Evolutionary conservation across 2,113 vertebrate species (phyloP).

Genomic region (Onychorhynchus coronatus): DNA sequence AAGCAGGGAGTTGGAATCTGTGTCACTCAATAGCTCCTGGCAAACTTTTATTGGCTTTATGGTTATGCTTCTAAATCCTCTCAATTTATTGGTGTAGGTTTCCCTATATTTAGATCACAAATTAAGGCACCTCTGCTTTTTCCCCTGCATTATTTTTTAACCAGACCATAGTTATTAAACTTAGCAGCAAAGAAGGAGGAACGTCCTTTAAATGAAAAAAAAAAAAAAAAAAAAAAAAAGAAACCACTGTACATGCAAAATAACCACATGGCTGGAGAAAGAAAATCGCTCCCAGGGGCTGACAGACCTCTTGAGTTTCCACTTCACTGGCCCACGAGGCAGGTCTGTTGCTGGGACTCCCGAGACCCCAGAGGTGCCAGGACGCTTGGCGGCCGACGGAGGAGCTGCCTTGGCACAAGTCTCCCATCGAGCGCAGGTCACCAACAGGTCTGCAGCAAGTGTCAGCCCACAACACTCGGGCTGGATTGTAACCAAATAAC

Average conservation of each 20-base stretch:
- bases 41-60: conserved; percentile 45
- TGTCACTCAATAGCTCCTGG: conserved; percentile 33
- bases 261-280: not conserved
- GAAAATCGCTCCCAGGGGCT: conserved; percentile 14
- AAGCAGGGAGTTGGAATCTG: conserved; percentile 21
- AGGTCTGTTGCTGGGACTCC: conserved; percentile 11
- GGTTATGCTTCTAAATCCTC: conserved; percentile 55
- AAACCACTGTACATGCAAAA: not conserved
- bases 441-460: not conserved
- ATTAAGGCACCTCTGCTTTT: conserved; percentile 23
- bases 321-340: not conserved
- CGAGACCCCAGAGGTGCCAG: not conserved
- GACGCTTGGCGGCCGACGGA: not conserved
- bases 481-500: not conserved
- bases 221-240: not conserved
- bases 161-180: not conserved
- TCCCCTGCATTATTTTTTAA: not conserved
- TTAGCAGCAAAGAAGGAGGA: not conserved
- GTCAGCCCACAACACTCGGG: not conserved
- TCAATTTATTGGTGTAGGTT: conserved; percentile 48
- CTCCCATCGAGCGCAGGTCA: not conserved
- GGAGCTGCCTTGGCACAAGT: conserved; percentile 17
- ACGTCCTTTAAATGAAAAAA: not conserved
- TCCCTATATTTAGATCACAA: conserved; percentile 58
- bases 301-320: conserved; percentile 55